phyloP scores from a whole-genome alignment of 2,113 vertebrate species.

The Rhinogobius similis region DNA sequence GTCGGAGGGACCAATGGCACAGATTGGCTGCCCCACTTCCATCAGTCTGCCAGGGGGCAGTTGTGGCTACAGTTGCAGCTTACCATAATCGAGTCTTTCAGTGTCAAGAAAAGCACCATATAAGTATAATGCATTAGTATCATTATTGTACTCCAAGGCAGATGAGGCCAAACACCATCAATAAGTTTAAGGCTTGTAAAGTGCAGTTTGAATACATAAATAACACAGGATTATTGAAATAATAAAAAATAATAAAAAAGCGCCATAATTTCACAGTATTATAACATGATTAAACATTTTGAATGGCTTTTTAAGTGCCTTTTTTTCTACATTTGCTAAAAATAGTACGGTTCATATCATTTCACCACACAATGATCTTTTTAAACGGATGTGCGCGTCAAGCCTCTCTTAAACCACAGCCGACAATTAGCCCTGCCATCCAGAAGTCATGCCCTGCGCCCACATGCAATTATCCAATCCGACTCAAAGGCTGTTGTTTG shows the following conservation, averaged over 20 bases:
- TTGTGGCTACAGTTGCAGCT: too few relatives aligned
- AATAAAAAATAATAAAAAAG: not conserved
- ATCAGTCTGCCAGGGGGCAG: too few relatives aligned
- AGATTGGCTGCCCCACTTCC: too few relatives aligned
- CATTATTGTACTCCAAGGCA: too few relatives aligned
- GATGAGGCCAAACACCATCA: too few relatives aligned
- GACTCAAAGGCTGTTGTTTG: not conserved
- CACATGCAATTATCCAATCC: not conserved
- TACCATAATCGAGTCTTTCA: too few relatives aligned
- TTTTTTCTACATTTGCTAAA: not conserved
- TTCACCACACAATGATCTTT: not conserved
- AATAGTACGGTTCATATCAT: not conserved
- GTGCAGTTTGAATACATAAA: too few relatives aligned
- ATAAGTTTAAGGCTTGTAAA: too few relatives aligned
- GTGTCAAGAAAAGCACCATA: too few relatives aligned
- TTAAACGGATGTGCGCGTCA: not conserved
- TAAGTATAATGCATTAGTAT: too few relatives aligned
- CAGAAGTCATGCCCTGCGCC: not conserved
- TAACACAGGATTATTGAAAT: too few relatives aligned
- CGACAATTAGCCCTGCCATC: not conserved
- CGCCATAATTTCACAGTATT: not conserved
- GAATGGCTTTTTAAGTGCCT: not conserved
- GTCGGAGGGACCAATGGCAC: too few relatives aligned
- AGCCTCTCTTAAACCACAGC: not conserved
- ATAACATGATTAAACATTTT: not conserved